Conservation (phyloP, 2,113 vertebrate species). For the Pygoscelis adeliae region DNA sequence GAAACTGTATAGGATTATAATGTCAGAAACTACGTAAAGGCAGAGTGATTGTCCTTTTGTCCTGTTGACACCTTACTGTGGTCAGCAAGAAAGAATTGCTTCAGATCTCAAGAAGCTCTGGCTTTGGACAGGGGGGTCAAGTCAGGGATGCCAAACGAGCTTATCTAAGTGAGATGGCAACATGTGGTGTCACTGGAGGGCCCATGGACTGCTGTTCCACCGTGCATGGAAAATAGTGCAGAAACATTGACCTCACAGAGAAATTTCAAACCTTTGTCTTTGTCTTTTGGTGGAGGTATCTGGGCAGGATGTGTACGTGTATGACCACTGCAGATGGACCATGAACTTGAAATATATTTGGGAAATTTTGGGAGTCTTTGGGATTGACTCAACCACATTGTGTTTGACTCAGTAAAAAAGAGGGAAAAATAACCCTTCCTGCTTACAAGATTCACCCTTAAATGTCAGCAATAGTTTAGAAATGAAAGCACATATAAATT, state of each 20-base stretch:
- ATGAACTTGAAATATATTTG: not conserved
- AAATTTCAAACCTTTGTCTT: not conserved
- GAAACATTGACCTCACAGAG: not conserved
- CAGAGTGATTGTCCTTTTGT: not conserved
- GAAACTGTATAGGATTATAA: not conserved
- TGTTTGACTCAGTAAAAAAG: not conserved
- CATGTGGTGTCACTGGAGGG: not conserved
- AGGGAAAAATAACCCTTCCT: not conserved
- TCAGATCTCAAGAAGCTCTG: not conserved
- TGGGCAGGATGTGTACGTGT: not conserved
- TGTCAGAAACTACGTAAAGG: not conserved
- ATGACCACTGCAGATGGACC: not conserved
- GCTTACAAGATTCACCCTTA: not conserved
- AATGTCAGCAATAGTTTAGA: not conserved
- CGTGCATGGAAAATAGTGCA: accelerated
- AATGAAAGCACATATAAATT: not conserved
- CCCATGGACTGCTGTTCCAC: not conserved
- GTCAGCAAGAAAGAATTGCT: not conserved
- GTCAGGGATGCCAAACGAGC: not conserved
- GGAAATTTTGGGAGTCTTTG: not conserved
- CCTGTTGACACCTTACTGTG: not conserved
- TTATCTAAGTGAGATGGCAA: not conserved
- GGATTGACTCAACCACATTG: not conserved
- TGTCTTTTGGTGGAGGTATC: not conserved
- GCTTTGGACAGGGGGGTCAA: not conserved